A percentile compares a stretch with the other conserved stretches of the same genome.
phyloP scores from a whole-genome alignment of 2,888 invertebrate genomes.

The Sinhomidia bicolor region DNA sequence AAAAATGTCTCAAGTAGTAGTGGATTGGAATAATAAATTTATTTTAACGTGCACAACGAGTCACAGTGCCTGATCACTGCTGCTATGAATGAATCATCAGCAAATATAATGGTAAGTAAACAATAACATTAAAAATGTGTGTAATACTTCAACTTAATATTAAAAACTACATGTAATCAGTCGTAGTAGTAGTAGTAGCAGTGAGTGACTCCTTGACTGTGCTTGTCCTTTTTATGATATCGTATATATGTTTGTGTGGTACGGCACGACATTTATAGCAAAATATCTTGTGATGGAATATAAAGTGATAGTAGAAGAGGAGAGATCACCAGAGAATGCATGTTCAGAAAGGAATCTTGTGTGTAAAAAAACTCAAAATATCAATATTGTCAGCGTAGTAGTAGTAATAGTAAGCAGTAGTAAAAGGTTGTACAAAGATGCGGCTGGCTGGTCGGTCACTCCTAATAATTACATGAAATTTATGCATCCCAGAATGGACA shows the following conservation, averaged over 20 bases:
- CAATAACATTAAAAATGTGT: slow-evolving; percentile 53
- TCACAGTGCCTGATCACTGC: slow-evolving; percentile 41
- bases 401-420: too few relatives aligned
- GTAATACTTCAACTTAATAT: slow-evolving; percentile 3
- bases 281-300: not conserved
- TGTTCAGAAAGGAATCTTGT: slow-evolving; percentile 8
- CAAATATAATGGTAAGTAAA: slow-evolving; percentile 56
- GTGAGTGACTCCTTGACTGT: slow-evolving; percentile 3
- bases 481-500: slow-evolving; percentile 16
- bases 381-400: slow-evolving; percentile 57
- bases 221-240: not conserved
- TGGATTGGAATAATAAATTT: slow-evolving; percentile 7
- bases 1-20: not conserved
- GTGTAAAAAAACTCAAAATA: slow-evolving; percentile 44
- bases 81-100: slow-evolving; percentile 48
- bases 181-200: slow-evolving; percentile 8
- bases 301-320: not conserved
- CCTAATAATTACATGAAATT: slow-evolving; percentile 64
- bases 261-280: not conserved
- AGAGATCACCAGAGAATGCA: slow-evolving; percentile 3
- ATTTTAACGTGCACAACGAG: not conserved
- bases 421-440: slow-evolving; percentile 49
- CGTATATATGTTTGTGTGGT: not conserved
- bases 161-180: not conserved
- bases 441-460: slow-evolving; percentile 65